These are phyloP conservation scores for Cryptosula pallasiana DNA, from an alignment of 2,888 invertebrate species.

Conservation along the genomic window DNA sequence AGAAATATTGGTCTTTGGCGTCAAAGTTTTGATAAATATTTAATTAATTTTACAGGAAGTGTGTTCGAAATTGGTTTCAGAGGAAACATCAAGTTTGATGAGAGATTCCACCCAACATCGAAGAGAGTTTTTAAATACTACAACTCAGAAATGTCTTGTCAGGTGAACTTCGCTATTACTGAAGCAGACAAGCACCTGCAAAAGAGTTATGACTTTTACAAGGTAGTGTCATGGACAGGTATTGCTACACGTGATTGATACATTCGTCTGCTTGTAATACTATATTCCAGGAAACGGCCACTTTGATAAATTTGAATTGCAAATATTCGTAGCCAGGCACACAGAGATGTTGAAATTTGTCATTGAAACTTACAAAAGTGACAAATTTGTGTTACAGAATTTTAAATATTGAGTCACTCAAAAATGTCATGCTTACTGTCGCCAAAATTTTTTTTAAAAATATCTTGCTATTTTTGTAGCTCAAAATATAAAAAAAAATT, in stretches of 20 bases:
- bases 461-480: too few species aligned
- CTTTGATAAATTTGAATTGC: too few species aligned
- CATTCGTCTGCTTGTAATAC: too few species aligned
- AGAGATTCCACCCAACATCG: not conserved
- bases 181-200: conserved; percentile 19
- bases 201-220: conserved; percentile 23
- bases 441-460: too few species aligned
- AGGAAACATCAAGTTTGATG: conserved; percentile 24
- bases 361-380: too few species aligned
- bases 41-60: conserved; percentile 1
- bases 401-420: not conserved
- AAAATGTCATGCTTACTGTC: too few species aligned
- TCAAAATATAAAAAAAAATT: not conserved
- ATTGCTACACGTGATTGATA: too few species aligned
- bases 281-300: not conserved
- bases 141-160: conserved; percentile 15
- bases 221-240: too few species aligned
- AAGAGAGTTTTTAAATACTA: conserved; percentile 13
- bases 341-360: too few species aligned
- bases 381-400: not conserved
- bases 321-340: too few species aligned
- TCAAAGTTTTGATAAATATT: too few species aligned
- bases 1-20: too few species aligned
- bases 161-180: conserved; percentile 1
- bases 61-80: conserved; percentile 13